Evolutionary conservation across 35 echinoderm and acorn worm species (phyloP), one percentile per base, ranked within the genome.

Genomic region (Holothuria glaberrima): DNA sequence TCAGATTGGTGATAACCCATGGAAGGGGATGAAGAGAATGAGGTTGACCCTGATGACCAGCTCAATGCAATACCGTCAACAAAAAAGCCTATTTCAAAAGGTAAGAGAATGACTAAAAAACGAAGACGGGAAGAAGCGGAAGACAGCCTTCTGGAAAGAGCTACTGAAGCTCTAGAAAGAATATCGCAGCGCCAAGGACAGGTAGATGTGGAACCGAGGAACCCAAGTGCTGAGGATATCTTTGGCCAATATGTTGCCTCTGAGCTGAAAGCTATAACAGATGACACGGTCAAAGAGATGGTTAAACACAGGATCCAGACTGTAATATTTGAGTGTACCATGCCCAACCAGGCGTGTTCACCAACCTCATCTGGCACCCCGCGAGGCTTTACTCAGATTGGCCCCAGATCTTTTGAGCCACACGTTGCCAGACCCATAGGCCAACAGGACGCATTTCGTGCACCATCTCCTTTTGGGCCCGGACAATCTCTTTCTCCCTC

Each of bases 221-320:
- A 14, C 16, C 16, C 16, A 61, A 18, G 58, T 61, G 58, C 58
- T 61, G 58, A 61, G 16, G 58, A 61, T n/a, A 61, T 61, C 58
- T 61, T 61, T 61, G 58, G 58, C 16, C 58, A 61, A 61, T 61
- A 61, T 61, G 58, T 59, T 61, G n/a, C n/a, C n/a, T n/a, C n/a
- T n/a, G n/a, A n/a, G n/a, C n/a, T n/a, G n/a, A n/a, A n/a, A n/a
- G n/a, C n/a, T n/a, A n/a, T n/a, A n/a, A n/a, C n/a, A n/a, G n/a
- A n/a, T n/a, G n/a, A n/a, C n/a, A n/a, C n/a, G n/a, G n/a, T n/a
- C n/a, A n/a, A n/a, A n/a, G n/a, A n/a, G n/a, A n/a, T n/a, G n/a
- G n/a, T n/a, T n/a, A n/a, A n/a, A n/a, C n/a, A n/a, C n/a, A n/a
- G n/a, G n/a, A n/a, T n/a, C n/a, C n/a, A n/a, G n/a, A n/a, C n/a